Evolutionary conservation across 2,113 vertebrate species (phyloP).

Genomic region (Nannospalax galili): DNA sequence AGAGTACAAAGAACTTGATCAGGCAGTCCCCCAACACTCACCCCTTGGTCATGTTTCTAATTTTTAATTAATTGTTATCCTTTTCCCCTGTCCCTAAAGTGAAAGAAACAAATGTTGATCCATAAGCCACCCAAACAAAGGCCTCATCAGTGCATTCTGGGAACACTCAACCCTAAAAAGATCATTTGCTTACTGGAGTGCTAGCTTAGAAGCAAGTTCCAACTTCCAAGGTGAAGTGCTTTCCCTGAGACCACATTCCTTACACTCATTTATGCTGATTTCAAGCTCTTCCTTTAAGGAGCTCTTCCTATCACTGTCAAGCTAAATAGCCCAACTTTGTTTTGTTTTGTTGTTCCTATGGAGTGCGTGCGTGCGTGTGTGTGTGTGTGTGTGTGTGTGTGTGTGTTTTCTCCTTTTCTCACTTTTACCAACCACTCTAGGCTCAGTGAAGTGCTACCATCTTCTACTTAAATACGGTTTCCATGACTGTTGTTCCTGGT

Average conservation of each 20-base stretch:
- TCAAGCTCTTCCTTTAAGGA: not conserved
- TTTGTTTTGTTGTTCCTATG: not conserved
- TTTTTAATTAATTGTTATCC: not conserved
- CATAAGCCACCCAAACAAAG: not conserved
- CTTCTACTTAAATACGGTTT: not conserved
- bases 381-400: too few species aligned
- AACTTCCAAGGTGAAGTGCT: not conserved
- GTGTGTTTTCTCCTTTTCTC: not conserved
- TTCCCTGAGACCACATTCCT: not conserved
- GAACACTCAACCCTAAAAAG: not conserved
- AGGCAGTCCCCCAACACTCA: not conserved
- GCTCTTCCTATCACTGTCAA: not conserved
- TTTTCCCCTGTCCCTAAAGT: not conserved
- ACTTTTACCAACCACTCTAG: not conserved
- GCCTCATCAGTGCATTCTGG: not conserved
- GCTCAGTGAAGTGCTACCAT: constrained; percentile 37
- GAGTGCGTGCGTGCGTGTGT: too few species aligned
- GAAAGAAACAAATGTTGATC: constrained; percentile 28
- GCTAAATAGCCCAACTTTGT: not conserved
- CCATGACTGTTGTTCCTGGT: not conserved
- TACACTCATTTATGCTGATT: not conserved
- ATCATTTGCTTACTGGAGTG: not conserved
- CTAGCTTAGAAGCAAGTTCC: not conserved
- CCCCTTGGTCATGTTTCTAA: not conserved
- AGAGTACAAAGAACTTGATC: not conserved